These are phyloP conservation scores for Oreochromis aureus DNA, from an alignment of 2,113 vertebrate genomes.

Conservation along the genomic window DNA sequence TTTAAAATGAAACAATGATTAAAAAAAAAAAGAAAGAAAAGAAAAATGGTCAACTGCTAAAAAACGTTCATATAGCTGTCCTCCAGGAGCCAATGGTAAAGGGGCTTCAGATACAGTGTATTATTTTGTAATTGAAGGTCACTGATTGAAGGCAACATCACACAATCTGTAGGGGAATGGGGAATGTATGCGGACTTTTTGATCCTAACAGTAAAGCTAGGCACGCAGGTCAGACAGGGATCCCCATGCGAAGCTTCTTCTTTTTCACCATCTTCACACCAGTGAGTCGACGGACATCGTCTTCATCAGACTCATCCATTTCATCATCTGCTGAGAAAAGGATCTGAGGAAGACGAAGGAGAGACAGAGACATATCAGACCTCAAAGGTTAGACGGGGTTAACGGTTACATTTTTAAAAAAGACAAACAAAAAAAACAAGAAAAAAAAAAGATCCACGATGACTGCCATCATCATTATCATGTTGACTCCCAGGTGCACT, in stretches of 20 bases:
- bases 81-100: not conserved
- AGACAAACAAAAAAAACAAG: not conserved
- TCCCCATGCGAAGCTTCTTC: constrained; percentile 91
- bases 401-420: not conserved
- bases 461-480: not conserved
- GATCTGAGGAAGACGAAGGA: constrained; percentile 72
- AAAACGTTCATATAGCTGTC: not conserved
- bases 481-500: not conserved
- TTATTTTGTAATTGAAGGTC: not conserved
- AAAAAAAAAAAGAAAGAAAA: not conserved
- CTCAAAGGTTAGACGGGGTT: not conserved
- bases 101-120: not conserved
- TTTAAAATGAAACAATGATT: not conserved
- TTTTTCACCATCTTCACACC: constrained; percentile 88
- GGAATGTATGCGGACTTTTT: not conserved
- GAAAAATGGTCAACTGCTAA: not conserved
- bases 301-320: constrained; percentile 95
- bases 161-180: not conserved
- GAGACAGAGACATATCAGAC: not conserved
- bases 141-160: not conserved
- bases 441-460: not conserved
- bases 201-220: not conserved
- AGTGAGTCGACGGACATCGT: constrained; percentile 84
- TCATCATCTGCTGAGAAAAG: constrained; percentile 97
- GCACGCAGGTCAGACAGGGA: constrained; percentile 82